Conservation (phyloP, 37 sponge, comb jelly and placozoan genomes). For the Theonella swinhoei region DNA sequence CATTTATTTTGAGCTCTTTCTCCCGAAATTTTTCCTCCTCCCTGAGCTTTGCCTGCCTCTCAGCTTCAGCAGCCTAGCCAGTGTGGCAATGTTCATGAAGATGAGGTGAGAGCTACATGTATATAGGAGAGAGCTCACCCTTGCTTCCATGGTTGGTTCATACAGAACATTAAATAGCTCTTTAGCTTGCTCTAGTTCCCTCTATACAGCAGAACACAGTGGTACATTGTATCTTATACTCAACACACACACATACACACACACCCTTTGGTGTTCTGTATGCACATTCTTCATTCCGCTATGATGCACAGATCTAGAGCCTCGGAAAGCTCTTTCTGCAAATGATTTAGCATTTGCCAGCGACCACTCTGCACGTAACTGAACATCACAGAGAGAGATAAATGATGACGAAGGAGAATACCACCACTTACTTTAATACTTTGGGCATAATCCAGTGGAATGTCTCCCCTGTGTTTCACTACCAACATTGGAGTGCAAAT, state of each 20-base stretch:
- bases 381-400: too few relatives aligned
- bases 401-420: background rate
- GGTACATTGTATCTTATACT: too few relatives aligned
- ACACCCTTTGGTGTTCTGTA: too few relatives aligned
- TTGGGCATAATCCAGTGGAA: background rate
- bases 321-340: too few relatives aligned
- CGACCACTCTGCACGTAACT: background rate
- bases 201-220: background rate
- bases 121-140: too few relatives aligned
- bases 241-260: too few relatives aligned
- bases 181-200: slow-evolving; percentile 23
- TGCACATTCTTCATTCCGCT: too few relatives aligned
- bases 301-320: too few relatives aligned
- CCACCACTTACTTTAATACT: background rate
- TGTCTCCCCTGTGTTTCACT: background rate
- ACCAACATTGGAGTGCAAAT: slow-evolving; percentile 46
- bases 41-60: slow-evolving; percentile 10
- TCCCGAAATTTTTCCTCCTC: slow-evolving; percentile 12
- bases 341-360: background rate
- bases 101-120: too few relatives aligned
- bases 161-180: slow-evolving; percentile 9
- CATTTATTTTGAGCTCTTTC: background rate
- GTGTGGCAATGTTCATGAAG: too few relatives aligned
- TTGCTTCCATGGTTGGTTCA: slow-evolving; percentile 28
- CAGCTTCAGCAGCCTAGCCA: slow-evolving; percentile 28